Base-by-base conservation (phyloP, 1,140 invertebrate genomes). In the Pachypsylla venusta region DNA sequence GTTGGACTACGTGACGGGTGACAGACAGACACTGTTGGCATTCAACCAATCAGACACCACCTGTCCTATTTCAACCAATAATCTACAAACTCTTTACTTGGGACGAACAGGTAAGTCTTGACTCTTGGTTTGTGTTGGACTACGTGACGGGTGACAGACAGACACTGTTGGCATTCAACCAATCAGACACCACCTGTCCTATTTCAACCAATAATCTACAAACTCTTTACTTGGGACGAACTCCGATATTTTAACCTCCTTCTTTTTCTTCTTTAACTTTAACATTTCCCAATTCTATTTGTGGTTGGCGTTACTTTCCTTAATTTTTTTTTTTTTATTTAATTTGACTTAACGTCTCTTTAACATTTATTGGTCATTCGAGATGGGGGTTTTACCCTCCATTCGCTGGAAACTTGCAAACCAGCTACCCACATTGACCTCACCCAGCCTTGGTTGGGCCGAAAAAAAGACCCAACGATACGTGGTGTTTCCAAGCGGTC, bases 1-100 rank as follows among this genome's bases (percentile, higher is more conserved):
- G 64, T 78, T 98, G n/a, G 89, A 98, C 74, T 87, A 87, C 0
- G 75, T 81, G 61, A 93, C 89, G 10, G 94, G 94, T 0, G 74
- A 80, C 27, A 88, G 87, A 66, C 79, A 92, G 66, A 83, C 87
- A 66, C 78, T 90, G 3, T 74, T 93, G 66, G 84, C 85, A 70
- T 80, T 79, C 61, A 75, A 82, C 60, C 73, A 76, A 58, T 67
- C 72, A 1, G 77, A 81, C 53, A 80, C 81, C 65, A 82, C 78
- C 0, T 86, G 84, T 69, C 78, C 80, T 1, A 65, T 81, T 0
- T 75, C 79, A 59, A 76, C 77, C 13, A 76, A 78, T 61, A 74
- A 77, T 69, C 76, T 79, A 24, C 68, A 77, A 61, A 69, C 72
- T 71, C 80, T 77, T 26, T 91, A 85, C 70, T 80, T 93, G 25